A percentile compares a stretch with the other conserved stretches of the same genome.
phyloP scores from a whole-genome alignment of 2,797 vertebrate species.

The Caiman crocodilus region DNA sequence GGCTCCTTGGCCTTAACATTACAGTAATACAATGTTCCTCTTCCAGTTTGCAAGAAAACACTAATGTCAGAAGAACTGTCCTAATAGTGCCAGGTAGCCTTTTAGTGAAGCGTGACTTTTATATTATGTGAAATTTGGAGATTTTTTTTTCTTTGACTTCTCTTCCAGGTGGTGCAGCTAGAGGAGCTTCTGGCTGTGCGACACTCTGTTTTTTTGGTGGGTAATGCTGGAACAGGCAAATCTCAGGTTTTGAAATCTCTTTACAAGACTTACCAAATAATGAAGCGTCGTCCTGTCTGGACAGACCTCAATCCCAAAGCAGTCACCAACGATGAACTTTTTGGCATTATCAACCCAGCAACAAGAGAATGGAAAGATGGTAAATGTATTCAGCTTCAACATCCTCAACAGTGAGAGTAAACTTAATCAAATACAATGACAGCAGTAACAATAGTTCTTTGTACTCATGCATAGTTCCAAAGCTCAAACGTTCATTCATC shows the following conservation, averaged over 20 bases:
- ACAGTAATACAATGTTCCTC: not conserved
- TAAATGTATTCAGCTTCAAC: slow-evolving; percentile 48
- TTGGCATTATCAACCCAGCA: slow-evolving; percentile 94
- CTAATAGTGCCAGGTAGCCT: not conserved
- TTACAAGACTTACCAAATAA: slow-evolving; percentile 91
- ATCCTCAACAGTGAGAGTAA: rapidly evolving
- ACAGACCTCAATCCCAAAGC: slow-evolving; percentile 96
- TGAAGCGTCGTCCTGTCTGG: slow-evolving; percentile 90
- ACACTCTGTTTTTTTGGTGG: slow-evolving; percentile 96
- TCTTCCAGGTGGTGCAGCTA: slow-evolving; percentile 91
- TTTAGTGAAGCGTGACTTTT: not conserved
- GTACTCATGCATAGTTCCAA: not conserved
- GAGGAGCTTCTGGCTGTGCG: slow-evolving; percentile 93
- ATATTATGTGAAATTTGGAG: not conserved
- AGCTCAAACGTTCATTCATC: rapidly evolving
- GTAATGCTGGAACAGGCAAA: slow-evolving; percentile 92
- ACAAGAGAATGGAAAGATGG: slow-evolving; percentile 94
- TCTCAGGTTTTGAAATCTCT: slow-evolving; percentile 94
- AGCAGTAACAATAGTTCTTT: not conserved
- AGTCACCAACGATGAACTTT: slow-evolving; percentile 95
- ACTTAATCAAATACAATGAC: not conserved
- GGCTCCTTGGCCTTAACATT: not conserved
- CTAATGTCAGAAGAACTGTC: not conserved
- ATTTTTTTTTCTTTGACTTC: not conserved
- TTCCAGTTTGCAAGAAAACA: not conserved